Evolutionary conservation across 2,888 invertebrate species (phyloP), one percentile per base, ranked within the genome.

Genomic region (Serrognathus titanus): DNA sequence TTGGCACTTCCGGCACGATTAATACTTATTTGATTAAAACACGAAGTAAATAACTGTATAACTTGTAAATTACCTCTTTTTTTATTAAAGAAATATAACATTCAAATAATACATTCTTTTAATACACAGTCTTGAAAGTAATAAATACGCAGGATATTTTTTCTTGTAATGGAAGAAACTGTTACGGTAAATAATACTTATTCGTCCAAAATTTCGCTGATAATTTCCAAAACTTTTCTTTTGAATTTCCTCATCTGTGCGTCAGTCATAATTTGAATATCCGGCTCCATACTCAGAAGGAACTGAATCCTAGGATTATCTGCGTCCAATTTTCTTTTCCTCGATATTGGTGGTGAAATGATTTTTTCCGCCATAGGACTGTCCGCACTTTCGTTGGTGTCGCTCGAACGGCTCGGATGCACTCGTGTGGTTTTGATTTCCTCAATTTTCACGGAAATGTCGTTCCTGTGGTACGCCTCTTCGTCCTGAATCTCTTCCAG

Each of bases 261-360:
- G 38, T 53, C 53, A 10, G 47, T 16, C 13, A 53, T 20, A 13
- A 13, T 48, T 11, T 48, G 37, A 2, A 53, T 20, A 20, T 53
- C 53, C 12, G 47, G 53, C 38, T 39, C 40, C 38, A 53, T 48
- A 39, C 53, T 53, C n/a, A 53, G 12, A 10, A 53, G 31, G 41
- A 48, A 53, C 37, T 12, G n/a, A 20, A 39, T 48, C 31, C 48
- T 20, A 5, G 48, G 20, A 40, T 48, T 40, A 48, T 53, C 48
- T 13, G 24, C 9, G 37, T 24, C 40, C 35, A 35, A 48, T 35
- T 48, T 48, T 13, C 10, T 31, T 10, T 48, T 20, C 7, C 8
- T 8, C n/a, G 10, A 40, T 6, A 6, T 5, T 13, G 35, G 1
- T 1, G 12, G 8, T 31, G 11, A 4, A 31, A 31, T 8, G n/a